phyloP scores from a whole-genome alignment of 2,113 vertebrate species.

The Chrysemys picta region DNA sequence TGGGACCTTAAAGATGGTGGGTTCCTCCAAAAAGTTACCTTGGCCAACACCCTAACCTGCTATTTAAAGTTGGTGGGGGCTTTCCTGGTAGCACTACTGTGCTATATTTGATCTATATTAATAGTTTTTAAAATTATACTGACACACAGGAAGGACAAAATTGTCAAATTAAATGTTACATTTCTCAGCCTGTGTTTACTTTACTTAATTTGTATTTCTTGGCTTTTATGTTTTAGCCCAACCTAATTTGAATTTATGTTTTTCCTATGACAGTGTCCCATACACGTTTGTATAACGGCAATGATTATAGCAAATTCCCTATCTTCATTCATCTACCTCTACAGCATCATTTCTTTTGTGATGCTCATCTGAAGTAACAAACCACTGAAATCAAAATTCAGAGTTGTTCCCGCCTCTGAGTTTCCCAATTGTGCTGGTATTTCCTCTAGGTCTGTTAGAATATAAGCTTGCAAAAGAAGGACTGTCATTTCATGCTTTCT shows the following conservation, averaged over 20 bases:
- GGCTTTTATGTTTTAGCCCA: neutral
- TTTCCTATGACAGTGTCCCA: neutral
- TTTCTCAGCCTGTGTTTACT: neutral
- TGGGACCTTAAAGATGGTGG: neutral
- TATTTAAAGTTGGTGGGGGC: rapidly evolving
- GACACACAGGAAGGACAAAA: neutral
- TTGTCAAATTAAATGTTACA: neutral
- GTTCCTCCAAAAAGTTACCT: neutral
- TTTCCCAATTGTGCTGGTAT: neutral
- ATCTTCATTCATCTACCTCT: neutral
- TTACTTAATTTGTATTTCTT: neutral
- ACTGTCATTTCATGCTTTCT: neutral
- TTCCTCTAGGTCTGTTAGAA: neutral
- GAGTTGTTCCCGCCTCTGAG: no score
- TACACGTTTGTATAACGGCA: neutral
- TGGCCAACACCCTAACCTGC: neutral
- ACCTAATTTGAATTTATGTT: neutral
- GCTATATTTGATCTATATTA: neutral
- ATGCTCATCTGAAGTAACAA: neutral
- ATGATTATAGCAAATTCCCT: neutral
- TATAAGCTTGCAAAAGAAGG: neutral
- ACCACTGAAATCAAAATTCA: neutral
- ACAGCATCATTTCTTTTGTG: neutral
- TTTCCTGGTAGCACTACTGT: neutral
- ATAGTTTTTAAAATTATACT: neutral